Evolutionary conservation across 1,140 invertebrate species (phyloP), one percentile per base, ranked within the genome.

Genomic region (Pomacea maculata): DNA sequence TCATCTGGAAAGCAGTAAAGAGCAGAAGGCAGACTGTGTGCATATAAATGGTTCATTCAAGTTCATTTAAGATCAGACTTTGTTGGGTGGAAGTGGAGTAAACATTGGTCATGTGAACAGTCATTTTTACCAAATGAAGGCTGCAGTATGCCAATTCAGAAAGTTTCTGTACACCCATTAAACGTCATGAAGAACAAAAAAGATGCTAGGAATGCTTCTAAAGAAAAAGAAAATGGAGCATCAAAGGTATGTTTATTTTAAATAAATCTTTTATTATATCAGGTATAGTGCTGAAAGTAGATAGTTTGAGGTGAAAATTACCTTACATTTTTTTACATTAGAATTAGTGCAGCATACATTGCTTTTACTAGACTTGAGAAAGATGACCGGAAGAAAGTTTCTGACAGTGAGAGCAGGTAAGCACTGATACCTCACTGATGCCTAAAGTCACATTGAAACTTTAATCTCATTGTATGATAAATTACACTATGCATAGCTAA

Each of bases 121-220:
- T 29, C 12, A n/a, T 5, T n/a, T 78, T 57, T 5, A 10, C 65
- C 65, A 71, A 52, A 67, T 78, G 77, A 70, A 45, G 19, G 9
- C 29, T 78, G 4, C 77, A 78, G 87, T 54, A 87, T 92, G 57
- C 94, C 94, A 34, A 95, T 94, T 52, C 80, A 81, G 70, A 80
- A 84, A 63, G 81, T 84, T 78, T 80, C 83, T 80, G 83, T 84
- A 21, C 83, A 84, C 78, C 83, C 54, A 71, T 67, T 74, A 80
- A 80, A 25, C 74, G 82, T 76, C 25, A 83, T 81, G 76, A 81
- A 81, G 61, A 73, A 75, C 67, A 81, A 81, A 76, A 82, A 81
- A 52, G 34, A 75, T 8, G 75, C 78, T n/a, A 67, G 67, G 52
- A 75, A 74, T 63, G 68, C 76, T 57, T 64, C 63, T 15, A 84